phyloP scores from a whole-genome alignment of 2,888 invertebrate genomes.

The Magallana nippona region DNA sequence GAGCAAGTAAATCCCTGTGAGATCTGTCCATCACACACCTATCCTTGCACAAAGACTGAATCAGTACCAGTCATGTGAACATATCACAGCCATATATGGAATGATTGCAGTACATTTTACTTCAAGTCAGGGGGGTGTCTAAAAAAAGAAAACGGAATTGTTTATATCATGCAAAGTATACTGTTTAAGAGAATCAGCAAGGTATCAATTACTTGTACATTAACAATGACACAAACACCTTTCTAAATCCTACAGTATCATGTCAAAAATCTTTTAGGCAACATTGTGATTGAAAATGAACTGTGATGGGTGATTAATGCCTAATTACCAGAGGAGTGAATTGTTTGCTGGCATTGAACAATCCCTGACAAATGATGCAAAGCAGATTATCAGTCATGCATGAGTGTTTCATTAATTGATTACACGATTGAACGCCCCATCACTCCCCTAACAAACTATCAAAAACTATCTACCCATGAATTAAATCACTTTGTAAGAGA shows the following conservation, averaged over 20 bases:
- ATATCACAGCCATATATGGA: constrained; percentile 21
- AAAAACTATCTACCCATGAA: not conserved
- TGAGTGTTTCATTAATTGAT: not conserved
- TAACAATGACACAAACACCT: no score
- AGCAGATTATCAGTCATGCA: constrained; percentile 1
- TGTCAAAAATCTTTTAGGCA: no score
- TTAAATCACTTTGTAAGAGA: no score
- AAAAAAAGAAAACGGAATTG: not conserved
- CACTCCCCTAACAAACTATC: not conserved
- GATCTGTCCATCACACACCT: no score
- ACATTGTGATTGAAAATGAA: not conserved
- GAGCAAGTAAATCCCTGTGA: no score
- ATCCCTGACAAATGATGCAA: not conserved
- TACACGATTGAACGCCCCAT: not conserved
- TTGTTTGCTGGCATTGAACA: no score
- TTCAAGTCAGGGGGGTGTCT: constrained; percentile 9
- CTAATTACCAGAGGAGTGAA: not conserved
- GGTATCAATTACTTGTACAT: no score
- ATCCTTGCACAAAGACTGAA: not conserved
- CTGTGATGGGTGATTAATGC: not conserved
- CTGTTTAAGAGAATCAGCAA: no score
- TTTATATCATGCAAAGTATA: not conserved
- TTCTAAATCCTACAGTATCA: no score
- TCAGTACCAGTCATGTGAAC: not conserved
- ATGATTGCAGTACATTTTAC: not conserved